Base-by-base conservation (phyloP, 2,797 vertebrate species). In the Hydrocynus forskahlii region DNA sequence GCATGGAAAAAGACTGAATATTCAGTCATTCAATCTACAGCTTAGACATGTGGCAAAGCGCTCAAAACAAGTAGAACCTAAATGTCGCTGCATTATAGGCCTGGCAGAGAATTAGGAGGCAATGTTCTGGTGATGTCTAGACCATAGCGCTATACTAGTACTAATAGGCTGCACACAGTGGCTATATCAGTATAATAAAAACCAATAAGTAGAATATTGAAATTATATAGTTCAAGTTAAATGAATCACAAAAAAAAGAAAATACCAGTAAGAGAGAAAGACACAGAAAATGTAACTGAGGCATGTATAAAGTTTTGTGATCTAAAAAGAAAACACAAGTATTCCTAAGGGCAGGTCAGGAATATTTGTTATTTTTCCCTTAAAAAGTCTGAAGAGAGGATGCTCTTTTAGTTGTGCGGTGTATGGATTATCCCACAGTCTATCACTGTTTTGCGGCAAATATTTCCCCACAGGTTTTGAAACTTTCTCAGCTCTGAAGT, bases 381-480 rank as follows among this genome's bases (percentile, higher is more conserved):
- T 17, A 17, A 66, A 66, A 38, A 55, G 25, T 48, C 50, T 72
- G 50, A 29, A 72, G 69, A 54, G 19, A 16, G n/a, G 69, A 55
- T 54, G 29, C 69, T 54, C 35, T 38, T 69, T 29, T 48, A 71
- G 43, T 1, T 4, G 23, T 16, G 21, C 48, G 17, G 14, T 66
- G 35, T 35, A 64, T 66, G 63, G 63, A 52, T 71, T 71, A 54
- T 71, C 17, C 40, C 21, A 50, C 5, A n/a, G 48, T 69, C 45
- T 70, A 52, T 70, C 68, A 25, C 14, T 55, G 48, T 25, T 71
- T 29, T 72, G 50, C 69, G 19, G 0, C 25, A 38, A 35, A 54
- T 54, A n/a, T 72, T 72, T 54, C 68, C 69, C 48, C 25, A 55
- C 69, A 72, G 50, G 19, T 66, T 72, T 55, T 72, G 35, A 35